These are phyloP conservation scores for Mesitornis unicolor DNA, from an alignment of 2,113 vertebrate species.

Conservation along the genomic window DNA sequence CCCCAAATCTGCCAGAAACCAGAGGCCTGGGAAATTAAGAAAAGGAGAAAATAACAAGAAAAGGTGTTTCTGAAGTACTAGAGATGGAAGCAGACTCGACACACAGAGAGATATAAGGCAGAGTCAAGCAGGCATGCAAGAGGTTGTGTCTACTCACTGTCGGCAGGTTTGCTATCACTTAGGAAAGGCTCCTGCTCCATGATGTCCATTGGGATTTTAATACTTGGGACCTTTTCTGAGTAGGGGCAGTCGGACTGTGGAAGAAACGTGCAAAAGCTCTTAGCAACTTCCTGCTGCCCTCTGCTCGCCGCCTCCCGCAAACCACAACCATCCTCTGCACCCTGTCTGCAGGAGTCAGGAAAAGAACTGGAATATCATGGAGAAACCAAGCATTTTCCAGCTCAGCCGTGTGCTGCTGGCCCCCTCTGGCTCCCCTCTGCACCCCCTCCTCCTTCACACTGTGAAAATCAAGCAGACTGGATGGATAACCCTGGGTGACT, in stretches of 20 bases:
- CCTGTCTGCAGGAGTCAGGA: neutral
- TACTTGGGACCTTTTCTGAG: slow-evolving; percentile 95
- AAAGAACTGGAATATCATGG: neutral
- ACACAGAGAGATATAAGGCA: too few species aligned
- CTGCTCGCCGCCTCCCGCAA: neutral
- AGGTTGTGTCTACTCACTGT: slow-evolving; percentile 92
- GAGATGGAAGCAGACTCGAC: too few species aligned
- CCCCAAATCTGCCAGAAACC: neutral
- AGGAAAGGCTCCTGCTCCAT: slow-evolving; percentile 98
- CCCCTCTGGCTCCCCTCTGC: neutral
- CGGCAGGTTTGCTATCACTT: slow-evolving; percentile 90
- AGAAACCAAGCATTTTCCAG: neutral
- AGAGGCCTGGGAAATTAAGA: slow-evolving; percentile 9
- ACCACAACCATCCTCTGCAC: neutral
- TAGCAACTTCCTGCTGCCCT: slow-evolving; percentile 56
- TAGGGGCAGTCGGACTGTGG: slow-evolving; percentile 96
- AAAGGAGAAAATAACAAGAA: neutral
- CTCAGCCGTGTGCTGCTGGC: neutral
- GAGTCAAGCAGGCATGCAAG: slow-evolving; percentile 66
- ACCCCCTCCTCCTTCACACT: neutral
- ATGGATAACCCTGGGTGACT: neutral
- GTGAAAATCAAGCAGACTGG: neutral
- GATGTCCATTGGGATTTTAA: slow-evolving; percentile 99
- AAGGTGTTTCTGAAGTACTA: neutral
- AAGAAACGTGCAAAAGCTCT: slow-evolving; percentile 78